These are phyloP conservation scores for Drosophila ohnishii DNA, from an alignment of 1,140 invertebrate species.

Conservation along the genomic window DNA sequence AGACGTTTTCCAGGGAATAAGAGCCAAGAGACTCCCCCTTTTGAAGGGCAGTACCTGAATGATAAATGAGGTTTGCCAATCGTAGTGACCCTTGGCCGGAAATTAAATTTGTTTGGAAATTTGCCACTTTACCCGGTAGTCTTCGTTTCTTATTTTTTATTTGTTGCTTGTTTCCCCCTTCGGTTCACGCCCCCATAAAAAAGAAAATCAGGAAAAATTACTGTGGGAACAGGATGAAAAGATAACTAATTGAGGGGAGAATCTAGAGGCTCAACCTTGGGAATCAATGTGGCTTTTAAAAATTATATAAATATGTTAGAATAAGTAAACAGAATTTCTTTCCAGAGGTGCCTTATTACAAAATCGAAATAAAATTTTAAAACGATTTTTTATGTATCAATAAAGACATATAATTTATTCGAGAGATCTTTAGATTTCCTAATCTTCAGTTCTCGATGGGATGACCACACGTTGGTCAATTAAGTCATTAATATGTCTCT, in stretches of 20 bases:
- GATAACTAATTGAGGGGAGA: neutral
- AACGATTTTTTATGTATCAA: no score
- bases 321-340: no score
- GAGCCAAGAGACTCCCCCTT: neutral
- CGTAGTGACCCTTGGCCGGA: constrained; percentile 23
- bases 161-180: constrained; percentile 19
- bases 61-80: constrained; percentile 45
- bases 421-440: no score
- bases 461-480: constrained; percentile 52
- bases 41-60: constrained; percentile 11
- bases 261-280: neutral
- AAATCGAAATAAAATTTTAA: no score
- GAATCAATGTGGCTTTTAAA: no score
- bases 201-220: neutral
- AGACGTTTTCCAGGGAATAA: neutral
- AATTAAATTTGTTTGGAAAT: constrained; percentile 47
- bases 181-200: constrained; percentile 5
- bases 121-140: constrained; percentile 23
- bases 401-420: neutral
- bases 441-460: neutral
- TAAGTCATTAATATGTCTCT: constrained; percentile 59
- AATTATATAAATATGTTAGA: no score
- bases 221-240: constrained; percentile 4
- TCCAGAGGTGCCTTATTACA: no score
- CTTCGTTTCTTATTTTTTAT: constrained; percentile 1